Base-by-base conservation (phyloP, 1,140 invertebrate genomes). In the Aricia agestis region DNA sequence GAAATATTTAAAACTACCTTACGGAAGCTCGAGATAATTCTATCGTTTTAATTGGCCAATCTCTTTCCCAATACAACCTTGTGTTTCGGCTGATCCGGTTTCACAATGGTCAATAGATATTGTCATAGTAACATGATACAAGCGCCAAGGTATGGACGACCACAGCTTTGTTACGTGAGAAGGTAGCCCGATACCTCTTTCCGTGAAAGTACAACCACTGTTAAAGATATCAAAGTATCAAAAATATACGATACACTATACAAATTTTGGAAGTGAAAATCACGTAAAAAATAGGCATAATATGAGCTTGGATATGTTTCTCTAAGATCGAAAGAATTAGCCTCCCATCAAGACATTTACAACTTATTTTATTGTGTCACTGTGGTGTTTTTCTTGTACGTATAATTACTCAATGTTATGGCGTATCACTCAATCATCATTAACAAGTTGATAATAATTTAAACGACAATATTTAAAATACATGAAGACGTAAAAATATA, bases 71-170 rank as follows among this genome's bases (percentile, higher is more conserved):
- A 59, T 9, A 59, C 58, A 67, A 72, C 71, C 71, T 72, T 69
- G 71, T 41, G 31, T 59, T 74, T 72, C 67, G 67, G 63, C 45
- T 57, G 71, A 70, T 75, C 74, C 71, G 71, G 66, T 75, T 75
- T 61, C 71, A 67, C 32, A 72, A 72, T 68, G 61, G 15, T 72
- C 59, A 3, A 25, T n/a, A 63, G 59, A 63, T 63, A 52, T 36
- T 42, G 68, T 45, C 32, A 72, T 19, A 70, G 71, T 59, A 75
- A 75, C 65, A 57, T 63, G 45, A 75, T 65, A 75, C 32, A 45
- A 66, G 70, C n/a, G 18, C 31, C 63, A 75, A 58, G 71, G 59
- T n/a, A 31, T 11, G 67, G 66, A 72, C 70, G 70, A 68, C 68
- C 68, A 57, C 69, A 67, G 66, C 19, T 15, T 65, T 57, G 18